Base-by-base conservation (phyloP, 2,797 vertebrate genomes). In the Sebastes reedi region DNA sequence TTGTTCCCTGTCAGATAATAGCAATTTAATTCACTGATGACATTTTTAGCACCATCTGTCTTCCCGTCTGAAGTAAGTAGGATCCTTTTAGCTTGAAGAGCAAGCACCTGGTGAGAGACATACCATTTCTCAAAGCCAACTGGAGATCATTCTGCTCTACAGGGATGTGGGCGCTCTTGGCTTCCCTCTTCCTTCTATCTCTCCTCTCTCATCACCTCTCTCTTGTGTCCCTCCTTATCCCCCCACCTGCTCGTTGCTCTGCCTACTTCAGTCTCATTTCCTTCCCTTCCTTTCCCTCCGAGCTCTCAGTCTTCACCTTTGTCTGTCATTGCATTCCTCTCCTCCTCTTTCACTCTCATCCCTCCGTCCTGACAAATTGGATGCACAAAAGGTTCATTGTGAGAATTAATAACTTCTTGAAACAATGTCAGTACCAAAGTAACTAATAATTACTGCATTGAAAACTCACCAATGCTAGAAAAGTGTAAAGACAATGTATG, bases 11-110 rank as follows among this genome's bases (percentile, higher is more conserved):
- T 77, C 72, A 62, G 46, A 73, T 77, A 72, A 87, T 39, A 64
- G 50, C 62, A 71, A 76, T 83, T 75, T 61, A 77, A 78, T 85
- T 82, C 42, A 79, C 32, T 22, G 61, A 30, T 36, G 74, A 70
- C 72, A 81, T 69, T 83, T 81, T 27, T 75, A 67, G 46, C 59
- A 52, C 55, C 46, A 54, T 68, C 25, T 65, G 64, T 75, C 68
- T 66, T 20, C 42, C 46, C 7, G 5, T 77, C 34, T 59, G 34
- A 27, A 68, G 66, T 60, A 29, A 12, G 56, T 24, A 54, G 22
- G 61, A 86, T 65, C 52, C 22, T 67, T 77, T 80, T 11, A 75
- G 80, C 16, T 62, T 32, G 27, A 54, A 66, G 27, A 77, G 29
- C 36, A 30, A 58, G 59, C 69, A 62, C 54, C 56, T 77, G 50